A percentile compares a stretch with the other conserved stretches of the same genome.
Evolutionary conservation across 2,113 vertebrate genomes (phyloP).

Genomic region (Nestor notabilis): DNA sequence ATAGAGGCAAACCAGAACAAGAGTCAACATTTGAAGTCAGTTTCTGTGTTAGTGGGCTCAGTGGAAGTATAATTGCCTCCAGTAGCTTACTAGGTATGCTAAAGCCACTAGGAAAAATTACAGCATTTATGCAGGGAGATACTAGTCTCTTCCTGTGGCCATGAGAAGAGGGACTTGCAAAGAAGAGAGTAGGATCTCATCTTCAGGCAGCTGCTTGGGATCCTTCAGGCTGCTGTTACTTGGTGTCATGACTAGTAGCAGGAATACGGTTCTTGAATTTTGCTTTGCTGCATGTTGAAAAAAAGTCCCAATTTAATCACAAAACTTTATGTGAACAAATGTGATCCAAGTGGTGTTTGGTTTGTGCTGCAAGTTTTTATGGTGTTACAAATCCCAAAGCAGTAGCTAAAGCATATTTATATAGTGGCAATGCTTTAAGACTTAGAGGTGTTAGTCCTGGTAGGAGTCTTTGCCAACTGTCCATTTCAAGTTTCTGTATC

Average conservation of each 20-base stretch:
- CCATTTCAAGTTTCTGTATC: rapidly evolving
- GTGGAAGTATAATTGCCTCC: not conserved
- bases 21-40: not conserved
- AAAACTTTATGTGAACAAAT: not conserved
- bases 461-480: not conserved
- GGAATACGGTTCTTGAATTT: not conserved
- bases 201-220: not conserved
- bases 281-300: not conserved
- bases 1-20: not conserved
- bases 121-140: not conserved
- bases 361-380: not conserved
- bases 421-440: not conserved
- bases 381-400: not conserved
- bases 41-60: not conserved
- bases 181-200: rapidly evolving
- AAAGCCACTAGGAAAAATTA: rapidly evolving
- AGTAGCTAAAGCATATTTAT: not conserved
- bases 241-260: not conserved
- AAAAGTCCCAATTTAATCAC: not conserved
- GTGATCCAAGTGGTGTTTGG: not conserved
- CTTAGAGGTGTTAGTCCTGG: rapidly evolving
- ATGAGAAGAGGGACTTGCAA: not conserved
- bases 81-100: not conserved
- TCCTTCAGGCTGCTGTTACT: not conserved
- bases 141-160: rapidly evolving